Base-by-base conservation (phyloP, 1,140 invertebrate genomes). In the Portunus trituberculatus region DNA sequence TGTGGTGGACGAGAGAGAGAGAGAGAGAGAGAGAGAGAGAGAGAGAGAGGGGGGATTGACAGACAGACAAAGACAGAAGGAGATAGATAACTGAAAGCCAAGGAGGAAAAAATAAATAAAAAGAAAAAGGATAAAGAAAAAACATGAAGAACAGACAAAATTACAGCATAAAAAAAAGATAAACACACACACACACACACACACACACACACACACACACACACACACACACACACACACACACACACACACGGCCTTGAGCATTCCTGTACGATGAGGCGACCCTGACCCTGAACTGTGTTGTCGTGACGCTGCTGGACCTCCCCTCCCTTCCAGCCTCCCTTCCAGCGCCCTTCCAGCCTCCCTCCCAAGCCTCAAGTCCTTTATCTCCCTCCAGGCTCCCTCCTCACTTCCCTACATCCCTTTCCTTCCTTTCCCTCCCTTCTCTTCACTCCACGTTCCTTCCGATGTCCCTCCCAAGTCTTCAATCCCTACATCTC, bases 221-320 rank as follows among this genome's bases (percentile, higher is more conserved):
- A 76, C 67, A 76, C 67, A 76, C 67, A 76, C 67, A n/a, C 67
- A 76, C 67, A 76, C 67, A 76, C 67, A 76, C 67, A 76, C 67
- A 76, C 67, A 76, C 67, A 76, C 67, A 76, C 67, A 76, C 67
- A 76, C 67, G 25, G 25, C 67, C 16, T 59, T 59, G 52, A 59
- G 52, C 52, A 59, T 59, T 59, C 52, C 52, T 59, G 12, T 20
- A 16, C 52, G 52, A 59, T 59, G 52, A 20, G 52, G 20, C 20
- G 52, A 59, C 52, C 52, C 12, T 59, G 52, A 59, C 52, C 52
- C 52, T 20, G 12, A 59, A 59, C 52, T 20, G 20, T 20, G 39
- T 10, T 12, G 12, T 20, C 52, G 52, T 59, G 52, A 59, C 52
- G 52, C 20, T 59, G 52, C 52, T 76, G 67, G 16, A 76, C 67